These are phyloP conservation scores for Saimiri boliviensis DNA, from an alignment of 2,113 vertebrate species.

Conservation along the genomic window DNA sequence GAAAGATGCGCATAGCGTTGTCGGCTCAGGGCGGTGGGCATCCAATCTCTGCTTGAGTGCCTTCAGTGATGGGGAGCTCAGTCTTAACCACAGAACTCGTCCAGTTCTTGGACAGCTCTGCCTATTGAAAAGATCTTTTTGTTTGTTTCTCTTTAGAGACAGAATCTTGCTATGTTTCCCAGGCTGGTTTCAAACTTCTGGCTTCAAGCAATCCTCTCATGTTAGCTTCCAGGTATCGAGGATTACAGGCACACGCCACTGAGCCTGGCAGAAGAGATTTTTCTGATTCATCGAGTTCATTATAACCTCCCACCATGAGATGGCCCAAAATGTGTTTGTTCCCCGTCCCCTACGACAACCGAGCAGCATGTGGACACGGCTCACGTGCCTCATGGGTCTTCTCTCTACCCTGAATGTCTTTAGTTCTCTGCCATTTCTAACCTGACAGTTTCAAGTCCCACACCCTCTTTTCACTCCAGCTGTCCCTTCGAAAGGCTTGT, in stretches of 20 bases:
- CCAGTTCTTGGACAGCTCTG: background rate
- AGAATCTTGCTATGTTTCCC: background rate
- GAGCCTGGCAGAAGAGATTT: background rate
- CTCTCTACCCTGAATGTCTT: background rate
- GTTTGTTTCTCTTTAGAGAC: background rate
- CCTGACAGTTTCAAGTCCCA: background rate
- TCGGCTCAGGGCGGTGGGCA: background rate
- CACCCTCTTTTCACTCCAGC: background rate
- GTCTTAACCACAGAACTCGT: background rate
- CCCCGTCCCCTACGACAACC: background rate
- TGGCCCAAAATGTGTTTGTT: background rate
- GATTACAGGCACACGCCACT: background rate
- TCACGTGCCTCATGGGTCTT: background rate
- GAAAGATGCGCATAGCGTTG: rapidly evolving
- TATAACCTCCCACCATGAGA: rapidly evolving
- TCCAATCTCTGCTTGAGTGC: background rate
- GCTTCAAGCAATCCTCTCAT: background rate
- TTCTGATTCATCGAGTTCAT: background rate
- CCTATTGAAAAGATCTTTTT: background rate
- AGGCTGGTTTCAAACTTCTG: background rate
- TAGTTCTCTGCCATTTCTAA: background rate
- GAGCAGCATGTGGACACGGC: background rate
- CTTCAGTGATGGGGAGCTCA: background rate
- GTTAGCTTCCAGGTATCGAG: background rate
- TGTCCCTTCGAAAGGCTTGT: background rate